Base-by-base conservation (phyloP, 1,140 invertebrate species). In the Acromyrmex echinatior region DNA sequence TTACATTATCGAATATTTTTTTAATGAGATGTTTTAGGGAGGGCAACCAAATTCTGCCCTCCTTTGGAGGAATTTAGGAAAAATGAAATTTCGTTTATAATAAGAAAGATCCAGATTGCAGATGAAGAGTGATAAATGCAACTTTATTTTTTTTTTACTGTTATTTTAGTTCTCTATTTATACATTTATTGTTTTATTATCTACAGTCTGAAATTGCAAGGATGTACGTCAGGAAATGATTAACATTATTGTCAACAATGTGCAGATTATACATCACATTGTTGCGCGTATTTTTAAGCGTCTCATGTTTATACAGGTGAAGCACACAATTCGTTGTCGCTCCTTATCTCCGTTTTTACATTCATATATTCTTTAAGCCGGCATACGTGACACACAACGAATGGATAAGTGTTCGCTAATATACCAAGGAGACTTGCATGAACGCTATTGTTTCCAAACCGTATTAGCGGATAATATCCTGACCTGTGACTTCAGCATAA, bases 241-340 rank as follows among this genome's bases (percentile, higher is more conserved):
- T 84, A 62, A 74, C 18, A 35, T 60, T 62, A 60, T 74, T 45
- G 45, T 74, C 56, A 74, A 60, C 68, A 62, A 68, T 74, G 58
- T 49, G 63, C 28, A 84, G 56, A 84, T 84, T 84, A 84, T 60
- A 84, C 25, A 16, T 81, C 10, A 60, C 28, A 56, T 39, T 60
- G 66, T 73, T 82, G 68, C 25, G 12, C 56, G 35, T 84, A 62
- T 76, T 84, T 76, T 74, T 84, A 49, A 74, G 14, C 56, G 14
- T 16, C 39, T 84, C 25, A 63, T 84, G 80, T 84, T 84, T 84
- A 84, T 84, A 84, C 80, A 84, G 58, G 56, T 84, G 80, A 25
- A 76, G 73, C 70, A 76, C 62, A 70, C 39, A 76, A 21, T n/a
- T 51, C 39, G 35, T 60, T 60, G 80, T 58, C 56, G 56, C 39